A percentile compares a stretch with the other conserved stretches of the same genome.
These are phyloP conservation scores for Caenorhabditis sp. DNA, from an alignment of 2,888 invertebrate species.

Conservation along the genomic window DNA sequence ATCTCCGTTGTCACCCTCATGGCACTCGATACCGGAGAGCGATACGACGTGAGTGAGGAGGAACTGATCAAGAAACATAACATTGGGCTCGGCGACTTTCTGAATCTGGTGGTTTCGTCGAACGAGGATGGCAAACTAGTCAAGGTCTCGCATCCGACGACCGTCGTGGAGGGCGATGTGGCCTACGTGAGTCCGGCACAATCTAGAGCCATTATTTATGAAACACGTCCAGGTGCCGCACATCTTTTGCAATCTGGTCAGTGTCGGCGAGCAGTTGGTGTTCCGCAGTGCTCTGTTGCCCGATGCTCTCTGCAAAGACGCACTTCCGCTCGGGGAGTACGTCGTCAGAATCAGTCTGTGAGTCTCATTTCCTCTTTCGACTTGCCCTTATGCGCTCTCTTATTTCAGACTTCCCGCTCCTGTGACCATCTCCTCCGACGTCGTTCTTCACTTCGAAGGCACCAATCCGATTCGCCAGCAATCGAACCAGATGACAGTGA, in stretches of 20 bases:
- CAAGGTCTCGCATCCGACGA: neutral
- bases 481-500: neutral
- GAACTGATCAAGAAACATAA: neutral
- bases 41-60: neutral
- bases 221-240: neutral
- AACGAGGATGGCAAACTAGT: too few relatives aligned
- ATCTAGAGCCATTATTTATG: neutral
- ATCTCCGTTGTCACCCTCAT: neutral
- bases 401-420: too few relatives aligned
- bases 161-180: neutral
- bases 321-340: slow-evolving; percentile 3
- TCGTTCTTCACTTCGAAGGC: slow-evolving; percentile 1
- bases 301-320: neutral
- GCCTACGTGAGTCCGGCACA: neutral
- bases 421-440: neutral
- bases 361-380: neutral
- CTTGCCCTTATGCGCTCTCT: neutral
- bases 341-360: slow-evolving; percentile 14
- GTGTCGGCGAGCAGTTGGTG: neutral
- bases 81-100: neutral
- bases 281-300: slow-evolving; percentile 17
- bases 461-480: neutral
- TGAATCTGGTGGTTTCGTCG: neutral
- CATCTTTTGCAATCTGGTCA: neutral
- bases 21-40: neutral